Base-by-base conservation (phyloP, 2,113 vertebrate genomes). In the Onychostruthus taczanowskii region DNA sequence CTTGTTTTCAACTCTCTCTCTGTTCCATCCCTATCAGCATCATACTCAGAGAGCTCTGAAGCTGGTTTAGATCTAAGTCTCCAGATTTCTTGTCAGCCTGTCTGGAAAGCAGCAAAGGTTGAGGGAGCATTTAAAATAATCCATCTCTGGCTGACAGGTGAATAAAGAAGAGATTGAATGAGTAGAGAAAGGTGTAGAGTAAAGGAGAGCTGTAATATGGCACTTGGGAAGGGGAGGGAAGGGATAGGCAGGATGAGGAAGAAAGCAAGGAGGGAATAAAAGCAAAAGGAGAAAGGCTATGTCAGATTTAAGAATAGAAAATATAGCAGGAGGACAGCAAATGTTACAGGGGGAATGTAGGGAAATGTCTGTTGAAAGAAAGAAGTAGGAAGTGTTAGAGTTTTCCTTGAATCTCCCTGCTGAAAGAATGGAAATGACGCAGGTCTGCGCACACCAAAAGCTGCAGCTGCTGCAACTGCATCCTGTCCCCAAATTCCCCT, bases 51-150 rank as follows among this genome's bases (percentile, higher is more conserved):
- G 86, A 68, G 76, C 86, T 94, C 15, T 82, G 93, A 92, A 72
- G 89, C 80, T 84, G 81, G 68, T 90, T 95, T 76, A 93, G 94
- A 92, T 84, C 88, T 86, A 67, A 90, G 79, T 44, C 89, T 84
- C 91, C 64, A 82, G 73, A 78, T 93, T 94, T 93, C 80, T 92
- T 95, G 86, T 89, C 91, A 95, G 66, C 64, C 74, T 92, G 81
- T 93, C 93, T 92, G 81, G 74, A 82, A 93, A 75, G 81, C 84
- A 94, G 87, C 62, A 87, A 11, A 92, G 87, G 87, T 94, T 93
- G 94, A 95, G 74, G 74, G 41, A 93, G 87, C 91, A 91, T 93
- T 96, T 96, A 95, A 94, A 95, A 94, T 92, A 89, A 94, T 96
- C 94, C 84, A 63, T 92, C 59, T 87, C 66, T 79, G 89, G 44